phyloP scores from a whole-genome alignment of 2,113 vertebrate genomes.

The Kobus ellipsiprymnus region DNA sequence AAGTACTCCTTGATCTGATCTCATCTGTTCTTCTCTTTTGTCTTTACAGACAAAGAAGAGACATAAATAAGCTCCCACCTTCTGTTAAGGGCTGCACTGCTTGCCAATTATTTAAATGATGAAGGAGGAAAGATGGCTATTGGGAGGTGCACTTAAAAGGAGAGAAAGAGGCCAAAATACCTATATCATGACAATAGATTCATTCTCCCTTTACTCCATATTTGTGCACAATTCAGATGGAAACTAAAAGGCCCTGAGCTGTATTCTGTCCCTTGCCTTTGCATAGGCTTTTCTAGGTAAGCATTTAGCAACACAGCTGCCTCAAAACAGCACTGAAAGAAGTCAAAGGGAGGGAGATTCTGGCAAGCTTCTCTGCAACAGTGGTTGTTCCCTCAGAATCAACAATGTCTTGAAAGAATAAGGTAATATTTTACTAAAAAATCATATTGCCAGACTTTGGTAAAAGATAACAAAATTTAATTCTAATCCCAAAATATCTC shows the following conservation, averaged over 20 bases:
- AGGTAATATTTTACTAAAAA: not conserved
- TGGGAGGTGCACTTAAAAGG: conserved; percentile 21
- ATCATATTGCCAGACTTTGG: not conserved
- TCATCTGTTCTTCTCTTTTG: conserved; percentile 58
- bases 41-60: conserved; percentile 62
- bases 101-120: conserved; percentile 64
- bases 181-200: not conserved
- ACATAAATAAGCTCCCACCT: conserved; percentile 60
- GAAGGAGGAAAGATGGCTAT: conserved; percentile 6
- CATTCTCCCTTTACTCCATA: not conserved
- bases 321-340: not conserved
- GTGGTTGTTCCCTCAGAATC: not conserved
- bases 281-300: not conserved
- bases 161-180: not conserved
- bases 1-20: conserved; percentile 58
- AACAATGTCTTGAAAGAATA: not conserved
- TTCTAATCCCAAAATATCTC: not conserved
- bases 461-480: not conserved
- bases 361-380: not conserved
- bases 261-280: not conserved
- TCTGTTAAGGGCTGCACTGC: conserved; percentile 1
- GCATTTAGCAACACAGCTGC: not conserved
- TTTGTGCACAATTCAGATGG: not conserved
- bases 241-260: not conserved
- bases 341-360: not conserved